Evolutionary conservation across 2,888 invertebrate genomes (phyloP).

Genomic region (Tortricodes alternella): DNA sequence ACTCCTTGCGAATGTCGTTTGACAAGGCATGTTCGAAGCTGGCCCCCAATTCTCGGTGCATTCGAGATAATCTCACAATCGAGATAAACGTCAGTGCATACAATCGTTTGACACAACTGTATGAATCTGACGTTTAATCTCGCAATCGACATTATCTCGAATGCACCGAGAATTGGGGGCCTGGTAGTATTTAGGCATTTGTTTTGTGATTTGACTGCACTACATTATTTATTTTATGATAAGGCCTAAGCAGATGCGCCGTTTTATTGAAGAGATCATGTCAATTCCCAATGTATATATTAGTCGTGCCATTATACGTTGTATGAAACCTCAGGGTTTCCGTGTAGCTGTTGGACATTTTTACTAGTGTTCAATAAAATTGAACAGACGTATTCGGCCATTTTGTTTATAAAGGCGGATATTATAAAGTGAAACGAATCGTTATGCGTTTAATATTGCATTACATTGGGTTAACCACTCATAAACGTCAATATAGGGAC

Average conservation of each 20-base stretch:
- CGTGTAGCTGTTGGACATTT: slow-evolving; percentile 59
- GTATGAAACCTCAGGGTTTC: slow-evolving; percentile 46
- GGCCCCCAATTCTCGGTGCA: too few species aligned
- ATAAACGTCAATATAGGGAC: too few species aligned
- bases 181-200: slow-evolving; percentile 2
- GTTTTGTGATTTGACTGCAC: slow-evolving; percentile 19
- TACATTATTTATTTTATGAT: slow-evolving; percentile 41
- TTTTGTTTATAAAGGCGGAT: slow-evolving; percentile 22
- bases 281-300: slow-evolving; percentile 80
- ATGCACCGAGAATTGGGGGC: too few species aligned
- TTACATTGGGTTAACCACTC: not conserved
- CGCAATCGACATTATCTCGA: too few species aligned
- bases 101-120: too few species aligned
- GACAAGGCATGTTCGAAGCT: not conserved
- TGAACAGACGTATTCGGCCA: not conserved
- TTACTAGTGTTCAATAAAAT: slow-evolving; percentile 38
- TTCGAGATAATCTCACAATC: too few species aligned
- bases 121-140: too few species aligned
- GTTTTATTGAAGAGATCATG: slow-evolving; percentile 62
- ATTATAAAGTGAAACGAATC: not conserved
- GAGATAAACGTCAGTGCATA: too few species aligned
- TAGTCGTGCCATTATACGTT: slow-evolving; percentile 75
- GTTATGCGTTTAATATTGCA: slow-evolving; percentile 5
- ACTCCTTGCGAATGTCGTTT: not conserved
- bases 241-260: slow-evolving; percentile 33